Conservation (phyloP, 2,888 invertebrate genomes). For the Dolichopus griseipennis region DNA sequence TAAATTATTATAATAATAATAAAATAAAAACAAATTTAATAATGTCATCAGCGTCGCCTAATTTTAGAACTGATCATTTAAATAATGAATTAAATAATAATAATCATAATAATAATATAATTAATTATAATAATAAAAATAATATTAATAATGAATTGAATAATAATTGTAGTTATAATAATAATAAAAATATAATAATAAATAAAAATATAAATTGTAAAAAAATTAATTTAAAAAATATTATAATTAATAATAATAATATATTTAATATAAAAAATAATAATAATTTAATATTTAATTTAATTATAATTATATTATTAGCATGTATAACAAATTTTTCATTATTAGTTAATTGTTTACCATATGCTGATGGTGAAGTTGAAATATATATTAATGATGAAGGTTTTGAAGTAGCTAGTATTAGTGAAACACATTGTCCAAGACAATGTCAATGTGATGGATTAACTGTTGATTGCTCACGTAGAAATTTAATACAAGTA, state of each 20-base stretch:
- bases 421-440: conserved; percentile 12
- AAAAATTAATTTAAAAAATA: not conserved
- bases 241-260: not conserved
- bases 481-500: conserved; percentile 9
- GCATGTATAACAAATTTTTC: not conserved
- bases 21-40: not conserved
- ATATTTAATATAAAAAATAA: not conserved
- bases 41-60: not conserved
- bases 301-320: not conserved
- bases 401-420: conserved; percentile 9
- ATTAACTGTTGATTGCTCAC: conserved; percentile 10
- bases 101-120: no score
- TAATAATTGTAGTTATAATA: not conserved
- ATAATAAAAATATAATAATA: not conserved
- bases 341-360: conserved; percentile 3
- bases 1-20: conserved; percentile 6
- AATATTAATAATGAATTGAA: not conserved
- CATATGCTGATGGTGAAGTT: conserved; percentile 10
- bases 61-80: not conserved
- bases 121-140: not conserved
- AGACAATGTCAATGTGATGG: conserved; percentile 11
- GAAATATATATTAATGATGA: conserved; percentile 12
- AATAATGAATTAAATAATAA: no score
- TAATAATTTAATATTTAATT: not conserved
- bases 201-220: no score